phyloP scores from a whole-genome alignment of 2,113 vertebrate species.

The Isichthys henryi region DNA sequence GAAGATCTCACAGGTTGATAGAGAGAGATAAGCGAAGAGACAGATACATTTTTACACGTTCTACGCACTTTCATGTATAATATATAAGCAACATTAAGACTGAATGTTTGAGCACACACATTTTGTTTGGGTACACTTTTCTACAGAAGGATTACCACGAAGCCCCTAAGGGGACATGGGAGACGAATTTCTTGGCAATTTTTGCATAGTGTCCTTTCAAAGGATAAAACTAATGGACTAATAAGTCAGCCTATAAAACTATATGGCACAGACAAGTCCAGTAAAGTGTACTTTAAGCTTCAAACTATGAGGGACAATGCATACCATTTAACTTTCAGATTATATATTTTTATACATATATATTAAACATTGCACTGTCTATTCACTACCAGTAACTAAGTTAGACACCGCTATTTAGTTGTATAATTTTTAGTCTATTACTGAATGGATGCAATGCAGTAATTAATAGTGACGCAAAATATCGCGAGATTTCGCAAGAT shows the following conservation, averaged over 20 bases:
- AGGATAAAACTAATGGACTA: not conserved
- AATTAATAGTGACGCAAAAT: not conserved
- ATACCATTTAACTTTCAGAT: not conserved
- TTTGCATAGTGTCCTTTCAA: not conserved
- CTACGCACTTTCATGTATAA: constrained; percentile 39
- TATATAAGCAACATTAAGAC: constrained; percentile 41
- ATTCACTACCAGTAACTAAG: not conserved
- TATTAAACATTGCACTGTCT: not conserved
- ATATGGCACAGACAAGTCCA: not conserved
- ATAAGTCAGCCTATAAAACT: not conserved
- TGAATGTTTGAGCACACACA: constrained; percentile 40
- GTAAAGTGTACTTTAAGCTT: not conserved
- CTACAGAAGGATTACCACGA: not conserved
- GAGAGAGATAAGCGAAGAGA: constrained; percentile 74
- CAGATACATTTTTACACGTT: constrained; percentile 67
- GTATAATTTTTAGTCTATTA: not conserved
- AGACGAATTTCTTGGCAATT: not conserved
- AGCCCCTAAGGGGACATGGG: not conserved
- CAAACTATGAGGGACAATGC: not conserved
- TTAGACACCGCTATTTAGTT: not conserved
- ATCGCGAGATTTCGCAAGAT: not conserved
- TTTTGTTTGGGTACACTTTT: constrained; percentile 28
- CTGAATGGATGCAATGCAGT: not conserved
- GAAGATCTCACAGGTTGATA: constrained; percentile 83
- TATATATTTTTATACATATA: not conserved